A percentile compares a stretch with the other conserved stretches of the same genome.
These are phyloP conservation scores for Pyrgilauda ruficollis DNA, from an alignment of 2,113 vertebrate species.

Conservation along the genomic window DNA sequence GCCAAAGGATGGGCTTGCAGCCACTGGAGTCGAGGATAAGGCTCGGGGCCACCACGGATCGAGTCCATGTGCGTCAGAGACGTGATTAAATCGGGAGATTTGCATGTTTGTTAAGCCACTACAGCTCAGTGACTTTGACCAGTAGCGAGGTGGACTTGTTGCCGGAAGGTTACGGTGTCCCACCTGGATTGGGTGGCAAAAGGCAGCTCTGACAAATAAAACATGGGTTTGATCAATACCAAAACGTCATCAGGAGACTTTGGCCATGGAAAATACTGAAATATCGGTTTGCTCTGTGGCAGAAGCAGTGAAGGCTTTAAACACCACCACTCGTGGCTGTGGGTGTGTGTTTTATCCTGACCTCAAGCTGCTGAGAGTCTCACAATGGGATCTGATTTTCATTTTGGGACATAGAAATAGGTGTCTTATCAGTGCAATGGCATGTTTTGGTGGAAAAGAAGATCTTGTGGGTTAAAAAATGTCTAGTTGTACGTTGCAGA, in stretches of 20 bases:
- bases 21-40: background rate
- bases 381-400: background rate
- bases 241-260: background rate
- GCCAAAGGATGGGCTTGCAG: background rate
- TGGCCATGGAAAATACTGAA: background rate
- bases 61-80: background rate
- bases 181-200: rapidly evolving
- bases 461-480: background rate
- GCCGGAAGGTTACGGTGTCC: background rate
- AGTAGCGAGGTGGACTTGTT: background rate
- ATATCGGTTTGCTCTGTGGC: background rate
- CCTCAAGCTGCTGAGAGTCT: background rate
- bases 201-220: background rate
- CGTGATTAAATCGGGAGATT: background rate
- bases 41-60: rapidly evolving
- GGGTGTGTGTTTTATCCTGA: background rate
- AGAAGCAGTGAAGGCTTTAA: background rate
- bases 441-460: background rate
- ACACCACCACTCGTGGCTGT: background rate
- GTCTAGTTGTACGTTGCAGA: rapidly evolving
- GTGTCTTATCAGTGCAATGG: background rate
- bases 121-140: background rate
- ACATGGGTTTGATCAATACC: background rate
- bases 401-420: background rate
- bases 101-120: background rate